These are phyloP conservation scores for Sebastes melanostomus DNA, from an alignment of 2,797 vertebrate species.

Conservation along the genomic window DNA sequence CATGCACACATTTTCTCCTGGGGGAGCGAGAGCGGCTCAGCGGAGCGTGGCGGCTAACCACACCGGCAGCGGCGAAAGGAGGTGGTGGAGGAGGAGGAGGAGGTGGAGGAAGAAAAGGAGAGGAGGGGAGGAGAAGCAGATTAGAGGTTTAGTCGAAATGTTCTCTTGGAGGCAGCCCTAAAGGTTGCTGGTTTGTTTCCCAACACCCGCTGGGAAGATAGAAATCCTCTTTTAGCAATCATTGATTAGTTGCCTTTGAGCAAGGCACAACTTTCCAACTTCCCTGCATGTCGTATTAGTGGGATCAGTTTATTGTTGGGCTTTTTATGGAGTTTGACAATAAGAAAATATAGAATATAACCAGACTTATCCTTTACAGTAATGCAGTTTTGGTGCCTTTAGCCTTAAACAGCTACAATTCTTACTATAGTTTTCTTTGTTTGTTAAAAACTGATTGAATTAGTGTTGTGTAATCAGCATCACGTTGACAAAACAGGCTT, in stretches of 20 bases:
- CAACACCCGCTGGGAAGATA: background rate
- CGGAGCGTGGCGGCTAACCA: slow-evolving; percentile 87
- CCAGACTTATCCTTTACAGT: background rate
- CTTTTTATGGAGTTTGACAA: background rate
- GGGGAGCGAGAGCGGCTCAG: slow-evolving; percentile 80
- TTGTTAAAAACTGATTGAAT: background rate
- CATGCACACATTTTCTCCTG: slow-evolving; percentile 89
- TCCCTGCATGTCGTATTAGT: background rate
- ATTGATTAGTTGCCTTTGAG: slow-evolving; percentile 51
- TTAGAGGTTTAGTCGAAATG: slow-evolving; percentile 66
- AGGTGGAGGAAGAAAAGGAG: slow-evolving; percentile 7
- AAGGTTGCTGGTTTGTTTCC: slow-evolving; percentile 63
- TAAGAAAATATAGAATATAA: background rate
- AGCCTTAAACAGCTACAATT: background rate
- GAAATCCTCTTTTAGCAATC: slow-evolving; percentile 3
- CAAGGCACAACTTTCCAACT: slow-evolving; percentile 32
- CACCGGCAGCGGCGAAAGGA: slow-evolving; percentile 75
- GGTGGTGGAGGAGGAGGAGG: slow-evolving; percentile 22
- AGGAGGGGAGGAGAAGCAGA: slow-evolving; percentile 45
- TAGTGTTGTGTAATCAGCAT: slow-evolving; percentile 12
- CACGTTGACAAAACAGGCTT: slow-evolving; percentile 2
- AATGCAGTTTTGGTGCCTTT: background rate
- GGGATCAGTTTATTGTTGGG: background rate
- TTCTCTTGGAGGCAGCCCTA: slow-evolving; percentile 50
- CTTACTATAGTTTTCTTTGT: background rate